Conservation (phyloP, 2,888 invertebrate species). For the Cephus nigrinus region DNA sequence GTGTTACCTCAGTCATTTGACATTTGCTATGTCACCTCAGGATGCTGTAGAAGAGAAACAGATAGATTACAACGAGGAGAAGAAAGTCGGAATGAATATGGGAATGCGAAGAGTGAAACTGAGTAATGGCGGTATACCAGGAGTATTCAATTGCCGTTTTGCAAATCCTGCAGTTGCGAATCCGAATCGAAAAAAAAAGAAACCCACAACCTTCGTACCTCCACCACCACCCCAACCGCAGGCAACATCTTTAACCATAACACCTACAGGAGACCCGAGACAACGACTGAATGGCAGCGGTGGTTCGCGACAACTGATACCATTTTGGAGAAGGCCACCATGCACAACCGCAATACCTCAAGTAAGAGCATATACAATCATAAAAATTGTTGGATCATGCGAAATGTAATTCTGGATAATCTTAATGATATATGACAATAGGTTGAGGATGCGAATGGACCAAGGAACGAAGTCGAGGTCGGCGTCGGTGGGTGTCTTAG, state of each 20-base stretch:
- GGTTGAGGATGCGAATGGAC: conserved; percentile 75
- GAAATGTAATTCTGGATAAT: not conserved
- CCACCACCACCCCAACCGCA: conserved; percentile 70
- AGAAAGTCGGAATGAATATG: conserved; percentile 45
- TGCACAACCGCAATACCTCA: conserved; percentile 67
- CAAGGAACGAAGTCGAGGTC: conserved; percentile 76
- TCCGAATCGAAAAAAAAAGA: conserved; percentile 86
- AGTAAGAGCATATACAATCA: conserved; percentile 39
- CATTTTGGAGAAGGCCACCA: conserved; percentile 81
- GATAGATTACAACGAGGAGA: conserved; percentile 43
- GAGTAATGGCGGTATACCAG: conserved; percentile 73
- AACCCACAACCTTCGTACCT: conserved; percentile 89
- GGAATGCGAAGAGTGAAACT: conserved; percentile 54
- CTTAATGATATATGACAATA: conserved; percentile 15
- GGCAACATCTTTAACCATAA: conserved; percentile 62
- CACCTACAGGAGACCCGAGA: conserved; percentile 48
- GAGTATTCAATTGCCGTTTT: conserved; percentile 91
- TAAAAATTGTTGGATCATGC: not conserved
- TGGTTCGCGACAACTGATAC: conserved; percentile 66
- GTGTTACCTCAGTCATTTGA: not conserved
- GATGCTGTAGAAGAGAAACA: conserved; percentile 50
- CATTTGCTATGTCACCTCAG: conserved; percentile 28
- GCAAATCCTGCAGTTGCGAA: conserved; percentile 77
- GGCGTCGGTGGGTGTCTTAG: conserved; percentile 77
- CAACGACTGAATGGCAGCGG: conserved; percentile 52